These are phyloP conservation scores for Petroica traversi DNA, from an alignment of 2,113 vertebrate genomes.

Conservation along the genomic window DNA sequence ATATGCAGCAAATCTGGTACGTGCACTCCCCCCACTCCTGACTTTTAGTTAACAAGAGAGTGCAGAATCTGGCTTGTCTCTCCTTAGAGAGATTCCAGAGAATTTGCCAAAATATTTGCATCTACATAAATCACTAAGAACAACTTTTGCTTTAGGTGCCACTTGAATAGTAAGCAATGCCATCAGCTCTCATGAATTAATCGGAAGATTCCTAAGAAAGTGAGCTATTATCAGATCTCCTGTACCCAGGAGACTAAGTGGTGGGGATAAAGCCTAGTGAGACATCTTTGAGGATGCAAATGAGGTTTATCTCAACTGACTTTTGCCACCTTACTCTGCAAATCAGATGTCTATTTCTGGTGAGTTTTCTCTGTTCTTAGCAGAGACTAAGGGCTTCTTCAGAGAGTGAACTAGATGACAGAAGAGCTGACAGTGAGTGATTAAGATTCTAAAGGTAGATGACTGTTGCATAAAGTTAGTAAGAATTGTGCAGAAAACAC, in stretches of 20 bases:
- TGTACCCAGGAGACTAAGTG: background rate
- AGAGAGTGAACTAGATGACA: background rate
- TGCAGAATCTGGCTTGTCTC: background rate
- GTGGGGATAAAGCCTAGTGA: background rate
- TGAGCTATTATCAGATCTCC: background rate
- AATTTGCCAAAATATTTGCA: conserved; percentile 24
- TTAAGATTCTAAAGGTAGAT: background rate
- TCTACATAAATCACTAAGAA: background rate
- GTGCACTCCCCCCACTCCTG: background rate
- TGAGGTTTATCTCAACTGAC: background rate
- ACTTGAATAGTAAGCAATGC: background rate
- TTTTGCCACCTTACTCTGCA: background rate
- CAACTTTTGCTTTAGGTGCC: background rate
- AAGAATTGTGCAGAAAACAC: background rate
- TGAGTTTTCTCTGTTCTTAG: background rate
- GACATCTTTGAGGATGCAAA: background rate
- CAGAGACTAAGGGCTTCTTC: background rate
- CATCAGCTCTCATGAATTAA: background rate
- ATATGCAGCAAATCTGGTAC: background rate
- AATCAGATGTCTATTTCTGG: background rate
- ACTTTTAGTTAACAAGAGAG: background rate
- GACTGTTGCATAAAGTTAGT: background rate
- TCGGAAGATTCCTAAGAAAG: background rate
- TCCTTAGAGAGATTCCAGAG: background rate
- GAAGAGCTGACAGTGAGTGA: background rate